Percentiles rank a stretch among this genome's conserved stretches.
phyloP scores from a whole-genome alignment of 2,888 invertebrate genomes.

The Dinocampus coccinellae region DNA sequence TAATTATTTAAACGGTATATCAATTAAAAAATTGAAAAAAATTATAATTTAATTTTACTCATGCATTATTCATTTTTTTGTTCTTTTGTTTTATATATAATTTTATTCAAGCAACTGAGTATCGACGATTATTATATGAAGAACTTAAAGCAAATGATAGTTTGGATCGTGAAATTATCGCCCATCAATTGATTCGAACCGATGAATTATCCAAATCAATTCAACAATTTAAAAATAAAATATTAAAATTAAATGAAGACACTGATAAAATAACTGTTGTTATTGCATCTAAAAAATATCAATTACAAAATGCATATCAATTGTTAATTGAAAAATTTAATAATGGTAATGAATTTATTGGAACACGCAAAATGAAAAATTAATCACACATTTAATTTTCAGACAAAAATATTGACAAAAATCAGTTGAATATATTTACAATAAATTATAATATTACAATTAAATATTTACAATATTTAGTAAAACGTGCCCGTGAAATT shows the following conservation, averaged over 20 bases:
- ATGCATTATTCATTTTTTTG: too few relatives aligned
- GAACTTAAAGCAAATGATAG: slow-evolving; percentile 52
- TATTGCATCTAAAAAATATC: slow-evolving; percentile 47
- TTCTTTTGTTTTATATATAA: neutral
- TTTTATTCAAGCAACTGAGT: slow-evolving; percentile 46
- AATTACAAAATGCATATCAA: slow-evolving; percentile 49
- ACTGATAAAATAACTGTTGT: slow-evolving; percentile 43
- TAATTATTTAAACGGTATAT: slow-evolving; percentile 23
- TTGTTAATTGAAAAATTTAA: slow-evolving; percentile 48
- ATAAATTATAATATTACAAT: slow-evolving; percentile 49
- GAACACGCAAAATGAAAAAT: neutral
- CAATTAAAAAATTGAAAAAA: too few relatives aligned
- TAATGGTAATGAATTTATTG: slow-evolving; percentile 44
- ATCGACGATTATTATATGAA: slow-evolving; percentile 49
- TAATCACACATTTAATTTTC: neutral
- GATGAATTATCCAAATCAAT: slow-evolving; percentile 48
- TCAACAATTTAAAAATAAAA: slow-evolving; percentile 48
- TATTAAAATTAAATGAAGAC: slow-evolving; percentile 21
- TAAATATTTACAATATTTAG: slow-evolving; percentile 44
- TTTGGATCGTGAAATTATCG: slow-evolving; percentile 51
- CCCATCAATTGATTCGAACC: slow-evolving; percentile 48
- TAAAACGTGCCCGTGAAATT: slow-evolving; percentile 50
- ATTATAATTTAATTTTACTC: neutral
- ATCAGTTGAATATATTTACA: slow-evolving; percentile 47
- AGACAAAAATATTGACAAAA: slow-evolving; percentile 54